Evolutionary conservation across 2,797 vertebrate genomes (phyloP).

Genomic region (Tangara arthus): DNA sequence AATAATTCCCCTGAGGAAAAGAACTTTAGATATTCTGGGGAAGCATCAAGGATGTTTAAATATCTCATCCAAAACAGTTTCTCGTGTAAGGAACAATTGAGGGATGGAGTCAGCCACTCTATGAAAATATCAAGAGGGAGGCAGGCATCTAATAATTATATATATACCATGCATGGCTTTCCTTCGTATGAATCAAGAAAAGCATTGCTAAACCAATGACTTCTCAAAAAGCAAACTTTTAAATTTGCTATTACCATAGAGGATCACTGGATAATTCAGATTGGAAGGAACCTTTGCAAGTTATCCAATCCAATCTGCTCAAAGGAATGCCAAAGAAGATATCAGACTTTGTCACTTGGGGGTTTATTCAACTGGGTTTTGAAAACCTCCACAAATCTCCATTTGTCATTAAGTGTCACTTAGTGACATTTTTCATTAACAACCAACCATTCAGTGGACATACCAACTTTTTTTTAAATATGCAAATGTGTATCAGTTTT

Average conservation of each 20-base stretch:
- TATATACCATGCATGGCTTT: neutral
- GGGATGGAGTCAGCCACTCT: neutral
- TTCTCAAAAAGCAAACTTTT: neutral
- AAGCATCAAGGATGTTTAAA: neutral
- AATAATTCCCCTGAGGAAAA: neutral
- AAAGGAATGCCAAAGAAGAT: neutral
- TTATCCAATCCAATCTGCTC: neutral
- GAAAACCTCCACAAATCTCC: neutral
- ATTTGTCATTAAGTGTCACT: neutral
- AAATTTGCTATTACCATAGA: neutral
- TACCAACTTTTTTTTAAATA: neutral
- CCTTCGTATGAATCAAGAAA: neutral
- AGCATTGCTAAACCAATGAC: neutral
- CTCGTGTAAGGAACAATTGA: accelerated
- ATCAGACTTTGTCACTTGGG: accelerated
- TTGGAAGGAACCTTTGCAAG: neutral
- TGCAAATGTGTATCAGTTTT: neutral
- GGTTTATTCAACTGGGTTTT: neutral
- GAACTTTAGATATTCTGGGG: neutral
- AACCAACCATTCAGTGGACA: neutral
- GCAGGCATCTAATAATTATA: neutral
- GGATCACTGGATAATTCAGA: neutral
- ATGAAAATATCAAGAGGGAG: neutral
- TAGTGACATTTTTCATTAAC: neutral
- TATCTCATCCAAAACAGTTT: neutral